Base-by-base conservation (phyloP, 2,113 vertebrate species). In the Melanerpes formicivorus region DNA sequence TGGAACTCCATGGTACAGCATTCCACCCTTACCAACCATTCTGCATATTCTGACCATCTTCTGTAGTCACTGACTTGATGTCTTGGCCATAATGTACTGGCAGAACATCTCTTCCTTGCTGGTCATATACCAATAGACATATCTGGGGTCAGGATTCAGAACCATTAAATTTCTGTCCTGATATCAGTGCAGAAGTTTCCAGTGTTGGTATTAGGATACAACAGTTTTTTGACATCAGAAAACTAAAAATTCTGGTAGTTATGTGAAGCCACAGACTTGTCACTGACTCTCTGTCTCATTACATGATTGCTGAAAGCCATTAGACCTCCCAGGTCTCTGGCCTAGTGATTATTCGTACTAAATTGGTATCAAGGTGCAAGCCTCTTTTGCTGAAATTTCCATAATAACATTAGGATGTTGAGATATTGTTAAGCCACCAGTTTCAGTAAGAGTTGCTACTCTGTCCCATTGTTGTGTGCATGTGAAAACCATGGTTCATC, bases 311-410 rank as follows among this genome's bases (percentile, higher is more conserved):
- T 3, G 5, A 52, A 64, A 88, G 14, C 30, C 5, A 1, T 3
- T 29, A 32, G 21, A n/a, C 8, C 84, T 40, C 34, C 14, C 18
- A 55, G 25, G 5, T 62, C 46, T 82, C 44, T 74, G 37, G 3
- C 26, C n/a, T 23, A 13, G 11, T 11, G 42, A 7, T 67, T 27
- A 42, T 77, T 55, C 1, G 1, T 6, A 8, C 16, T 58, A 34
- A 22, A 52, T 48, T 54, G 21, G 3, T 32, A n/a, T 18, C 0
- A 0, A 76, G 44, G 9, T 71, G 26, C 8, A 15, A 64, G 9
- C 12, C 5, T 52, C 26, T 83, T 66, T 44, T 71, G 40, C 46
- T 59, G 58, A 32, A 9, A 25, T 76, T 91, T 84, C 85, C 25
- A 3, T 26, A 25, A 18, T 58, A 44, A 26, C 30, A 65, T 62